A percentile compares a stretch with the other conserved stretches of the same genome.
phyloP scores from a whole-genome alignment of 2,797 vertebrate species.

The Oreortyx pictus region DNA sequence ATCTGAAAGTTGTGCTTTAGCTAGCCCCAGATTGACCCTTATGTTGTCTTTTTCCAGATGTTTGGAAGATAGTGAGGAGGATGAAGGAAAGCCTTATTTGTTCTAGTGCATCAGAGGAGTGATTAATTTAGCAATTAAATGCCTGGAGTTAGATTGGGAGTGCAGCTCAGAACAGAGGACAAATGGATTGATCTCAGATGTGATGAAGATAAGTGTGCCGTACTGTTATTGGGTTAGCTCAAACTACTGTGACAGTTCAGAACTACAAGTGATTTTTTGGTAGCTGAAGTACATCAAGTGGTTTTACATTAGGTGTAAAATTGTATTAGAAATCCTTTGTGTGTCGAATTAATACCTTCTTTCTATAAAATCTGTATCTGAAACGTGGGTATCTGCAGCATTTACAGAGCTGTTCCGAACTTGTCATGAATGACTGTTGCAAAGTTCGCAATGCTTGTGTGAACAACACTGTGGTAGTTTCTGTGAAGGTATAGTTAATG shows the following conservation, averaged over 20 bases:
- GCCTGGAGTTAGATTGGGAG: background rate
- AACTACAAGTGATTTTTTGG: background rate
- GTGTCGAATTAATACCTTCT: background rate
- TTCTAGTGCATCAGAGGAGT: background rate
- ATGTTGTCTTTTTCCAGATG: background rate
- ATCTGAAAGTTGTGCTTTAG: background rate
- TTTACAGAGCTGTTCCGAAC: background rate
- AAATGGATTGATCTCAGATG: background rate
- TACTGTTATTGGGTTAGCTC: background rate
- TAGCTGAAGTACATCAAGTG: background rate
- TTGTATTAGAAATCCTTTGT: background rate
- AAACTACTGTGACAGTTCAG: background rate
- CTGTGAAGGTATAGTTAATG: background rate
- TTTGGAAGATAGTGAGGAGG: background rate
- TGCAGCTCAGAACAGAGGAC: background rate
- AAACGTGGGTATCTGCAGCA: background rate
- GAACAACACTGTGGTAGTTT: background rate
- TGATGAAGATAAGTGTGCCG: background rate
- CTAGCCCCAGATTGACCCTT: background rate
- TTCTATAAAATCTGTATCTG: background rate
- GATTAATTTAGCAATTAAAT: background rate
- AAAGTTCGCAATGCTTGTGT: background rate
- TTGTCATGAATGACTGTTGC: background rate
- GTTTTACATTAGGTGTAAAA: background rate
- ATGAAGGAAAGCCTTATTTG: background rate